phyloP scores from a whole-genome alignment of 2,113 vertebrate species.

The Nothocercus julius region DNA sequence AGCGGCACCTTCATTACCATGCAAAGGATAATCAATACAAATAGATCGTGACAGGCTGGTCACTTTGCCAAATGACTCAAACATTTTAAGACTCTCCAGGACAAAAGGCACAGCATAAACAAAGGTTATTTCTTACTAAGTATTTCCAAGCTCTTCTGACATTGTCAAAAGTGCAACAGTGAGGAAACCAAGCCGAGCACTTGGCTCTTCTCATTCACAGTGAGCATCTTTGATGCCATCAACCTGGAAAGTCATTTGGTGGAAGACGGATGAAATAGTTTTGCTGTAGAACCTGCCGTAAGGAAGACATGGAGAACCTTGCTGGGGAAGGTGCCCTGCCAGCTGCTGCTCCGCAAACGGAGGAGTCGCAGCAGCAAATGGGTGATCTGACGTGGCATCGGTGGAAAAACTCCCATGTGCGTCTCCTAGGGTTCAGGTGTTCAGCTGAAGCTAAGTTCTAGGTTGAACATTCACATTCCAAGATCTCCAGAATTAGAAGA shows the following conservation, averaged over 20 bases:
- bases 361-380: rapidly evolving
- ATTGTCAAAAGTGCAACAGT: neutral
- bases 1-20: neutral
- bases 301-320: neutral
- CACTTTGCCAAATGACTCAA: neutral
- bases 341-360: neutral
- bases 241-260: neutral
- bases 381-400: neutral
- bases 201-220: neutral
- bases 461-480: neutral
- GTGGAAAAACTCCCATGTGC: neutral
- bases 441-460: neutral
- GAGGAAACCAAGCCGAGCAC: neutral
- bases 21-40: constrained; percentile 6
- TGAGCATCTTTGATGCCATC: neutral
- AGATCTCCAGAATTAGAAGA: neutral
- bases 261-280: neutral
- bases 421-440: rapidly evolving
- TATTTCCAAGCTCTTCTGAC: neutral
- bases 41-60: neutral
- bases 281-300: neutral
- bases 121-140: neutral
- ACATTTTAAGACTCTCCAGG: neutral
- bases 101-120: neutral
- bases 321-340: neutral